Evolutionary conservation across 2,113 vertebrate species (phyloP), one percentile per base, ranked within the genome.

Genomic region (Protomyctophum bolini): DNA sequence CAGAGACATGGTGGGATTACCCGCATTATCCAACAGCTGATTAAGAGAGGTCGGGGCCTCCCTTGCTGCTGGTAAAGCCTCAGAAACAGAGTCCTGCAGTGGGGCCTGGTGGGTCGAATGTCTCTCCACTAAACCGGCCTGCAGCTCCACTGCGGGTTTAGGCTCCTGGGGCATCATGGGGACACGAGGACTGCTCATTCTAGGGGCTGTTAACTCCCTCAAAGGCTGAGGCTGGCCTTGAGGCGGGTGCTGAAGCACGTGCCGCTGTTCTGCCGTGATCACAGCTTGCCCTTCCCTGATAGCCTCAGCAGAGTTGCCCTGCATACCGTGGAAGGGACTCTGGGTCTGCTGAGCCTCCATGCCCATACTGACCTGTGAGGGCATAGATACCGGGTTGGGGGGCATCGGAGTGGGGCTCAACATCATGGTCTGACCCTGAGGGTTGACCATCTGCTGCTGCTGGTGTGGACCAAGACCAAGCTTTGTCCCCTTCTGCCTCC

Each of bases 401-500:
- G 96, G 87, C 76, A 91, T 79, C 47, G 95, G 90, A 76, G 94
- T 75, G 72, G 95, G 89, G 80, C 90, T 93, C 58, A 92, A 83
- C 89, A 96, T 88, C 79, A 95, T 85, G 76, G 93, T 94, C 90
- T 97, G 96, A 69, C 88, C 89, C 74, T 89, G 91, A 68, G 94
- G 73, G 47, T 91, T 95, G 66, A 95, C 93, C 72, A 96, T 75
- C 60, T 95, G 93, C 57, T 92, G 95, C 48, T 91, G 95, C 48
- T 91, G 90, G 64, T 92, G 94, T 73, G 94, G 92, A 75, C 94
- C 75, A 68, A 96, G 33, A 4, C 93, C 82, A 60, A 95, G 89
- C 86, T 98, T 99, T 74, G 94, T 63, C 89, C 95, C 95, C 75
- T 96, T 98, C 84, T 98, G 97, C 77, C 98, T 96, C 55, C 96